These are phyloP conservation scores for Chaenogobius annularis DNA, from an alignment of 2,113 vertebrate species.

Conservation along the genomic window DNA sequence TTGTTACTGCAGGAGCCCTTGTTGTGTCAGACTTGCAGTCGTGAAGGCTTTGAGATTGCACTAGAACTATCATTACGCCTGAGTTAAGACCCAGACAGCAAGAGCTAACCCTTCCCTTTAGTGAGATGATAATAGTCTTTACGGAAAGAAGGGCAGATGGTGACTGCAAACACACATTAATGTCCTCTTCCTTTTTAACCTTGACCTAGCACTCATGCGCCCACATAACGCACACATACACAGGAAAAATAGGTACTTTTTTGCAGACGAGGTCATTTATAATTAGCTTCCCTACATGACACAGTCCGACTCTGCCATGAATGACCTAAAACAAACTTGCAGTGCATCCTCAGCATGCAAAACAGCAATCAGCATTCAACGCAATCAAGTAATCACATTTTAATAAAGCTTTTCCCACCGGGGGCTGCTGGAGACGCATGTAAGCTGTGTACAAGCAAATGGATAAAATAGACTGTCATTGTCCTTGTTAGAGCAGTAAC, in stretches of 20 bases:
- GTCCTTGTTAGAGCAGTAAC: not conserved
- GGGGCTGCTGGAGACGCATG: slow-evolving; percentile 21
- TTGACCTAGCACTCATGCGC: slow-evolving; percentile 48
- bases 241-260: slow-evolving; percentile 30
- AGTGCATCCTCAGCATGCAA: slow-evolving; percentile 28
- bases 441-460: slow-evolving; percentile 15
- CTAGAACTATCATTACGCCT: slow-evolving; percentile 16
- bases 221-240: slow-evolving; percentile 9
- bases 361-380: slow-evolving; percentile 38
- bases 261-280: slow-evolving; percentile 57
- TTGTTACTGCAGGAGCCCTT: slow-evolving; percentile 22
- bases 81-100: slow-evolving; percentile 26
- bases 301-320: slow-evolving; percentile 34
- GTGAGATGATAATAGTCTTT: slow-evolving; percentile 40
- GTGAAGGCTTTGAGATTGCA: slow-evolving; percentile 14
- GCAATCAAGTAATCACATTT: slow-evolving; percentile 53
- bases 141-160: slow-evolving; percentile 22
- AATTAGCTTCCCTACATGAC: slow-evolving; percentile 58
- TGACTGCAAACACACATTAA: slow-evolving; percentile 33
- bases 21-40: slow-evolving; percentile 10
- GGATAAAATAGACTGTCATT: slow-evolving; percentile 6
- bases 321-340: slow-evolving; percentile 43
- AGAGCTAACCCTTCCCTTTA: slow-evolving; percentile 7
- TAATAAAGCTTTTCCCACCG: slow-evolving; percentile 45
- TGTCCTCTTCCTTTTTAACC: slow-evolving; percentile 44